Evolutionary conservation across 2,888 invertebrate species (phyloP), one percentile per base, ranked within the genome.

Genomic region (Cetonia aurata): DNA sequence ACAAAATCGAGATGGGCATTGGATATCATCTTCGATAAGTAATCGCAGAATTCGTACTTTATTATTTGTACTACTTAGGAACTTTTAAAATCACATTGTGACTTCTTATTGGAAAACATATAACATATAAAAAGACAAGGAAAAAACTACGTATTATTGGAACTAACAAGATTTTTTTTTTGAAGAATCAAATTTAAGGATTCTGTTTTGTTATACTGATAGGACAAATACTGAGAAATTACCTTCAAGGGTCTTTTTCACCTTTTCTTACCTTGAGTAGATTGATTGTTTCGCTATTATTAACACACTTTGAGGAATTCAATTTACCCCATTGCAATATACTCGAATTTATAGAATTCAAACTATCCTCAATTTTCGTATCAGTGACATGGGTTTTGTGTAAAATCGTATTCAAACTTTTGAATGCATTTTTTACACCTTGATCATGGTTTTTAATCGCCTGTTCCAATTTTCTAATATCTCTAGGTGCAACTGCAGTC

Each of bases 381-480:
- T 77, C 76, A 41, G 78, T 77, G 50, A 78, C 72, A 31, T 74
- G 77, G 13, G 69, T 73, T 69, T 80, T 79, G 57, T 80, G 78
- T 17, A 79, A 72, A 42, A 80, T 72, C 17, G 75, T 76, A 13
- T 76, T 70, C 4, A 79, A 65, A 33, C 70, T 74, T 69, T 79
- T 75, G 31, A 84, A 71, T 60, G 78, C 82, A 69, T 81, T 77
- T 65, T 79, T 79, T 12, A 83, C 75, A 69, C 78, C 76, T 1
- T 77, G 74, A 72, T 85, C 85, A 74, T 86, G 86, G 13, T 77
- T 81, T 76, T 83, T 84, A n/a, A 86, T 83, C 31, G 87, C 82
- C 52, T 86, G 85, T 78, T 89, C 88, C 75, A 90, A 85, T 75
- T 84, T 87, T 78, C 87, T 86, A 65, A 89, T 80, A 77, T 89